phyloP scores from a whole-genome alignment of 2,113 vertebrate species.

The Mirza zaza region DNA sequence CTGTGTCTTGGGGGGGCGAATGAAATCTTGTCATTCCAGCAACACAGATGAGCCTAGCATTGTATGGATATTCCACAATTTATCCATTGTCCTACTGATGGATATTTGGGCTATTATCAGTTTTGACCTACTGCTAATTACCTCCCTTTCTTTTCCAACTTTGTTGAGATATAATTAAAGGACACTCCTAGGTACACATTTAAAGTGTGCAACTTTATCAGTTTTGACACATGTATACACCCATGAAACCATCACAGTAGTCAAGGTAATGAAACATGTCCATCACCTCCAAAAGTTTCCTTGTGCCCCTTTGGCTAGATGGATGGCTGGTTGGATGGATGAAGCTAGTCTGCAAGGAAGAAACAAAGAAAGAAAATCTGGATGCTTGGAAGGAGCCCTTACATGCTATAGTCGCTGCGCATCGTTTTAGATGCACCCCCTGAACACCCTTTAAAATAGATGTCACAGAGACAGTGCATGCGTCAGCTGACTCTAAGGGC shows the following conservation, averaged over 20 bases:
- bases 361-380: not conserved
- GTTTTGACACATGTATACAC: not conserved
- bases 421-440: not conserved
- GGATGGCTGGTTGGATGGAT: not conserved
- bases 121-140: not conserved
- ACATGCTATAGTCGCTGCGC: not conserved
- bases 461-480: not conserved
- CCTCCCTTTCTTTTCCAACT: not conserved
- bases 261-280: not conserved
- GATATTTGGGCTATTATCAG: not conserved
- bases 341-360: not conserved
- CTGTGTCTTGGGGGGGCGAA: too few species aligned
- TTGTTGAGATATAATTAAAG: not conserved
- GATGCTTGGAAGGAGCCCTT: not conserved
- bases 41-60: too few species aligned
- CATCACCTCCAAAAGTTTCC: not conserved
- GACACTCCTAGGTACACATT: not conserved
- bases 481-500: not conserved
- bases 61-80: not conserved
- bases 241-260: not conserved
- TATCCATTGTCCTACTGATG: not conserved
- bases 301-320: not conserved
- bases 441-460: not conserved
- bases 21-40: too few species aligned
- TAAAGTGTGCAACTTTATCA: not conserved